These are phyloP conservation scores for Caretta caretta DNA, from an alignment of 2,113 vertebrate genomes.

Conservation along the genomic window DNA sequence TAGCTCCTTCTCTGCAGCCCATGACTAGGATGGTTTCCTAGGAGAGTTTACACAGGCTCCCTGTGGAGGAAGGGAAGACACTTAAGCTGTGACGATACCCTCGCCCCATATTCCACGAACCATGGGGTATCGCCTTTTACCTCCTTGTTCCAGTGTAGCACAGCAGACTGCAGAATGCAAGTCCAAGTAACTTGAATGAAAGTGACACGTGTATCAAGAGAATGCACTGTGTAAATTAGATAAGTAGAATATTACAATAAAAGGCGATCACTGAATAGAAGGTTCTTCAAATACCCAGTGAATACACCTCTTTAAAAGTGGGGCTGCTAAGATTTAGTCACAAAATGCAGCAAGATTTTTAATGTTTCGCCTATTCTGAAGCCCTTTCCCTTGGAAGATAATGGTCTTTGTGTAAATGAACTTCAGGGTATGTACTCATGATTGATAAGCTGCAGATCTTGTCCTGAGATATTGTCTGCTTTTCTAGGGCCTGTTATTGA, in stretches of 20 bases:
- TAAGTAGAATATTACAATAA: conserved; percentile 44
- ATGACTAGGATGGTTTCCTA: background rate
- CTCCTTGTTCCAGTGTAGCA: background rate
- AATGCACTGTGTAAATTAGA: conserved; percentile 58
- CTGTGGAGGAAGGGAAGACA: background rate
- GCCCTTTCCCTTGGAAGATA: conserved; percentile 59
- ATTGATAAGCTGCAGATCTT: conserved; percentile 64
- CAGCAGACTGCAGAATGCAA: background rate
- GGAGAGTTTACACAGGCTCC: background rate
- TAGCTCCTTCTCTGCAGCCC: background rate
- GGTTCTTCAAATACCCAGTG: conserved; percentile 42
- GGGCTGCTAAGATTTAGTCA: conserved; percentile 55
- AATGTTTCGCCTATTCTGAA: conserved; percentile 40
- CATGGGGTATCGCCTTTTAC: background rate
- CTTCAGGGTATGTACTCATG: conserved; percentile 51
- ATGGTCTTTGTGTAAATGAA: conserved; percentile 55
- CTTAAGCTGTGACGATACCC: background rate
- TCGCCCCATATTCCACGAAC: background rate
- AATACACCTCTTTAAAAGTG: conserved; percentile 60
- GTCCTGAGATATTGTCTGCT: conserved; percentile 9
- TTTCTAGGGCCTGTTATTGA: conserved; percentile 39
- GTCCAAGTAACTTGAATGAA: conserved; percentile 52
- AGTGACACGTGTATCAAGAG: conserved; percentile 35
- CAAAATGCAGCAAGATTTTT: conserved; percentile 22
- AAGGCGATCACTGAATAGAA: conserved; percentile 46